Evolutionary conservation across 2,888 invertebrate genomes (phyloP).

Genomic region (Cetonia aurata): DNA sequence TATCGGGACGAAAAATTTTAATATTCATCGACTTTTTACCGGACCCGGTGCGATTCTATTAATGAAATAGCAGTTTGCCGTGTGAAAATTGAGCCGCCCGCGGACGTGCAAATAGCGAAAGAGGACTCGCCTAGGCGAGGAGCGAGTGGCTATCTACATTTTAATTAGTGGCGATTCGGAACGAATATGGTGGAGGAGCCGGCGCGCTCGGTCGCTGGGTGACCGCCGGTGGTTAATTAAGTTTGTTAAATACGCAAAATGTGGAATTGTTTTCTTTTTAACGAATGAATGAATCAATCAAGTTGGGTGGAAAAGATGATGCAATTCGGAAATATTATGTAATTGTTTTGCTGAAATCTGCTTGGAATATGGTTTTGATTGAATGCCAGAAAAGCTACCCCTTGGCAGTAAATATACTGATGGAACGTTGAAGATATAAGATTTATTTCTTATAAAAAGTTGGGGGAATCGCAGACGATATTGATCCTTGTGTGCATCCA

Average conservation of each 20-base stretch:
- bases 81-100: conserved; percentile 31
- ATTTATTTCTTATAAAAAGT: too few relatives aligned
- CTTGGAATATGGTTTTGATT: too few relatives aligned
- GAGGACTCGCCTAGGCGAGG: not conserved
- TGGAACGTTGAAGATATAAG: too few relatives aligned
- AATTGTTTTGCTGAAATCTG: too few relatives aligned
- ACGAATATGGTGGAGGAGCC: not conserved
- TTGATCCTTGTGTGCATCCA: too few relatives aligned
- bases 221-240: conserved; percentile 1
- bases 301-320: too few relatives aligned
- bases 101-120: conserved; percentile 8
- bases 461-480: too few relatives aligned
- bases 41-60: conserved; percentile 11
- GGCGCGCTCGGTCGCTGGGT: not conserved
- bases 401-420: too few relatives aligned
- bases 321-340: too few relatives aligned
- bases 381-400: too few relatives aligned
- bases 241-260: not conserved
- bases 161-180: conserved; percentile 14
- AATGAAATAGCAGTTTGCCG: conserved; percentile 36
- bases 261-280: too few relatives aligned
- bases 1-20: conserved; percentile 32
- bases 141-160: conserved; percentile 12
- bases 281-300: too few relatives aligned
- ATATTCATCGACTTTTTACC: conserved; percentile 38